Conservation (phyloP, 2,888 invertebrate species). For the Halictus quadricinctus region DNA sequence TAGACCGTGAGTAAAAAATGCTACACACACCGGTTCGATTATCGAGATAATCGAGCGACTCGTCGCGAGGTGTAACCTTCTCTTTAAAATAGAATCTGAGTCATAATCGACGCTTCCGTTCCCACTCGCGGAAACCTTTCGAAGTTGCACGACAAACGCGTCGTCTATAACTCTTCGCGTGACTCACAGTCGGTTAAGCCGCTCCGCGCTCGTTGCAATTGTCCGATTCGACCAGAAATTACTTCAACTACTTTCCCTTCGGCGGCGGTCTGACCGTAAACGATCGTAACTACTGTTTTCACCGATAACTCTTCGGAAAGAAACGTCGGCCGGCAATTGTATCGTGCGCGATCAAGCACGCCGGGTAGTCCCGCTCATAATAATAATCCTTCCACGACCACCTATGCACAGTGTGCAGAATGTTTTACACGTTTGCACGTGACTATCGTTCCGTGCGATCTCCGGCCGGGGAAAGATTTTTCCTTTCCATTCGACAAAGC, state of each 20-base stretch:
- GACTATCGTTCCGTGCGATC: neutral
- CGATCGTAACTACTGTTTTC: conserved; percentile 9
- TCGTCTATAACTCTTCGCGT: conserved; percentile 5
- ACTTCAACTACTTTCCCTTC: neutral
- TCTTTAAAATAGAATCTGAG: neutral
- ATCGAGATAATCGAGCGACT: neutral
- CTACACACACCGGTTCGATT: no score
- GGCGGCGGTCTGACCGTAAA: neutral
- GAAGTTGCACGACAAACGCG: neutral
- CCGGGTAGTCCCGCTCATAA: neutral
- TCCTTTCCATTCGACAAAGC: neutral
- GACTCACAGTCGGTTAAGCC: neutral
- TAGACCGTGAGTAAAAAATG: no score
- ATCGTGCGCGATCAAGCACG: neutral
- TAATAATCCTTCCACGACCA: neutral
- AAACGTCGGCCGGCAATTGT: neutral
- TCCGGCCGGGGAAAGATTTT: neutral
- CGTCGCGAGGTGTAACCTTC: neutral
- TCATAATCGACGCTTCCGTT: neutral
- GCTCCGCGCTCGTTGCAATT: neutral
- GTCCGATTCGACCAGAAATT: conserved; percentile 10
- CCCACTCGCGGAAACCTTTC: neutral
- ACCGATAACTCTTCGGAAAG: neutral
- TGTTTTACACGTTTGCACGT: neutral
- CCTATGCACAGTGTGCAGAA: neutral